Base-by-base conservation (phyloP, 2,888 invertebrate species). In the Cephus nigrinus region DNA sequence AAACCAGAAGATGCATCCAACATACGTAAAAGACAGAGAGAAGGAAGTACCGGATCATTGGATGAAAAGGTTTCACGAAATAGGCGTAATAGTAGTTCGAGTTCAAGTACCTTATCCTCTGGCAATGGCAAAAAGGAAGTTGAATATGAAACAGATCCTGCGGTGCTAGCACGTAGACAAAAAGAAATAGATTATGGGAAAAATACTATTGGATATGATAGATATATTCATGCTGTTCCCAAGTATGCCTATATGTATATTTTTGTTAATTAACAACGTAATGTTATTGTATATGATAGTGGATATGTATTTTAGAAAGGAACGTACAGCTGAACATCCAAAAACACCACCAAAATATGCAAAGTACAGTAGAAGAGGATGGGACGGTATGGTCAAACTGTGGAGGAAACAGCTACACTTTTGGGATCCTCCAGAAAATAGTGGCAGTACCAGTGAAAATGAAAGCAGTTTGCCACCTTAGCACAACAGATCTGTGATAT, bases 121-220 rank as follows among this genome's bases (percentile, higher is more conserved):
- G 72, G 84, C 11, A 82, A 83, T 15, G 80, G 84, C 11, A 89
- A 79, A 76, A 88, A 79, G 72, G 84, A 80, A 69, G 30, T 84
- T 68, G 93, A 94, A 84, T 87, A 92, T 40, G 98, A 98, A 92
- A 94, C 94, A 11, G 96, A 98, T 92, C 93, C 95, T 30, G 92
- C 88, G 4, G 91, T 96, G 34, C 92, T 98, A 79, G 92, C 93
- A 69, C 94, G 98, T 81, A 93, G 98, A 72, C 97, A 98, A 89
- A 98, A 98, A 92, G 98, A 98, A 92, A 96, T 98, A 86, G 97
- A 98, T 91, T 98, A 97, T 92, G 98, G 98, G 15, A 98, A 98
- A 92, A 98, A 97, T 88, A 98, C 98, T 36, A 92, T 95, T 82
- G 97, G 97, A 69, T 98, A 98, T 90, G 95, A 96, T 84, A 94